Conservation (phyloP, 2,113 vertebrate genomes). For the Antechinus flavipes region DNA sequence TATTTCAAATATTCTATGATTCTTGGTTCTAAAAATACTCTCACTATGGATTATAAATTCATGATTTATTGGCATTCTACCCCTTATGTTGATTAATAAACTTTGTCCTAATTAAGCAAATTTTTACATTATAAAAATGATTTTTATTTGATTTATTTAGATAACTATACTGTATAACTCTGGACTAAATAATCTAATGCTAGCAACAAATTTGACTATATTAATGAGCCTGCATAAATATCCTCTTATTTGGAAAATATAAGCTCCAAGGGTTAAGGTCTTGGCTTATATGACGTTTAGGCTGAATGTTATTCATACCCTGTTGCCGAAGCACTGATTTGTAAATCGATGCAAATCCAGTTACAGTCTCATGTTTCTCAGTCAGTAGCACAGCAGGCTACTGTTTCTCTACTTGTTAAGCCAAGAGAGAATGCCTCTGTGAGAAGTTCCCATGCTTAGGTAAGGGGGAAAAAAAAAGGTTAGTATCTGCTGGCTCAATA, state of each 20-base stretch:
- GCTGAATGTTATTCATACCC: rapidly evolving
- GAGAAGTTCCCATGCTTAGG: not conserved
- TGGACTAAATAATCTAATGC: not conserved
- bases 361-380: not conserved
- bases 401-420: not conserved
- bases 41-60: not conserved
- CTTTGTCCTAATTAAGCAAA: not conserved
- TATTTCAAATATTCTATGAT: not conserved
- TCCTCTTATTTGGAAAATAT: not conserved
- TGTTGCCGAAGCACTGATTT: not conserved
- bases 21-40: not conserved
- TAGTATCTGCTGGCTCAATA: not conserved
- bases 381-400: not conserved
- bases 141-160: not conserved
- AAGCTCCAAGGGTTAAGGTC: not conserved
- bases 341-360: not conserved
- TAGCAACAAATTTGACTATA: not conserved
- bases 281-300: rapidly evolving
- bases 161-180: not conserved
- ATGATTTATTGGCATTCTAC: not conserved
- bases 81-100: not conserved
- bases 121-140: not conserved
- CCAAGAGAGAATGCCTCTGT: not conserved
- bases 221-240: not conserved
- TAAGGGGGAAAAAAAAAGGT: not conserved